A percentile compares a stretch with the other conserved stretches of the same genome.
These are phyloP conservation scores for Gobio occitaniae DNA, from an alignment of 2,797 vertebrate species.

Conservation along the genomic window DNA sequence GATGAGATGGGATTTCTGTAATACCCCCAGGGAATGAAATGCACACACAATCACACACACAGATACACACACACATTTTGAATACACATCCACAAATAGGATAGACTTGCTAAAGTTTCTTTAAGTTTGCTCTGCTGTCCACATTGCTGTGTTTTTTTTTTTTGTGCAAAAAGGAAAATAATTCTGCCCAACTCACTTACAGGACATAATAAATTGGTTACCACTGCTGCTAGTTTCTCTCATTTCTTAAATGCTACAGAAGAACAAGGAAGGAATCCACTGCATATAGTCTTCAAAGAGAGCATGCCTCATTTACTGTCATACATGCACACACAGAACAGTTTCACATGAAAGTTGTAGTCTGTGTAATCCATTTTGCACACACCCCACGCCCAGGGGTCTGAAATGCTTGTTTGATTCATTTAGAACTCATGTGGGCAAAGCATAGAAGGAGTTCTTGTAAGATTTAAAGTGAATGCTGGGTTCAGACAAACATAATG, in stretches of 20 bases:
- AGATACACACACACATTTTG: conserved; percentile 28
- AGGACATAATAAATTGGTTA: conserved; percentile 14
- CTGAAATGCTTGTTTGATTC: conserved; percentile 43
- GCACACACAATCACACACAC: conserved; percentile 32
- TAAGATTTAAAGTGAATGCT: background rate
- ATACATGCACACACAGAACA: conserved; percentile 32
- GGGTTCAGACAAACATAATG: background rate
- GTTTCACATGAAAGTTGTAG: conserved; percentile 45
- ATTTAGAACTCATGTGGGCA: conserved; percentile 24
- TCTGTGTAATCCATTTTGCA: conserved; percentile 55
- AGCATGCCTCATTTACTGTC: conserved; percentile 32
- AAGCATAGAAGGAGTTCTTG: conserved; percentile 27
- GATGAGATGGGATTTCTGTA: conserved; percentile 65
- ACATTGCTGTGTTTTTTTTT: background rate
- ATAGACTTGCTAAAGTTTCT: conserved; percentile 12
- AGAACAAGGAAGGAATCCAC: background rate
- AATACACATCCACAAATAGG: conserved; percentile 55
- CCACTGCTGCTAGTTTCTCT: background rate
- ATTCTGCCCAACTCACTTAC: background rate
- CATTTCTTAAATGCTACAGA: conserved; percentile 11
- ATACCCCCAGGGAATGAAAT: conserved; percentile 55
- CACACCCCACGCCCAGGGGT: conserved; percentile 28
- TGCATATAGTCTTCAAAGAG: conserved; percentile 13
- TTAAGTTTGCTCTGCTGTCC: background rate
- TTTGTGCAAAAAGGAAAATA: conserved; percentile 27